Base-by-base conservation (phyloP, 2,888 invertebrate genomes). In the Zygogramma bicolorata region DNA sequence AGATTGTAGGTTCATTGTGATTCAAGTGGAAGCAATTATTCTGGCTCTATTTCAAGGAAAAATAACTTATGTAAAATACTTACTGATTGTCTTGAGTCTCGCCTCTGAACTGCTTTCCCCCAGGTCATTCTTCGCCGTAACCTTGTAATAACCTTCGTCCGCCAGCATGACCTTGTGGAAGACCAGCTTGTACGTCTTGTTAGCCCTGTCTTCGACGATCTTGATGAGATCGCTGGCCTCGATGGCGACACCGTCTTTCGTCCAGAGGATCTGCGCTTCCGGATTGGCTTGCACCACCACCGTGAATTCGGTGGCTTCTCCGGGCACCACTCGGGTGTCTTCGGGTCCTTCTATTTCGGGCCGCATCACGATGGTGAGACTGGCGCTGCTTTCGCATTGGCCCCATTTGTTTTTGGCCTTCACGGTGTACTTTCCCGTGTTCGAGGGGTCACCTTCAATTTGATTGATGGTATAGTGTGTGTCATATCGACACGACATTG, bases 211-310 rank as follows among this genome's bases (percentile, higher is more conserved):
- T 75, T 91, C 91, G 0, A 90, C 87, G 59, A 92, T 89, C n/a
- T 90, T 89, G 75, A 90, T 88, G 70, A 88, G 89, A 1, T 90
- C 89, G 8, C 90, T 89, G 0, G 90, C 89, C 78, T 91, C 88
- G 69, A 94, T 88, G 25, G 90, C 89, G 71, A 90, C 88, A 13
- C 91, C 92, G 77, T 93, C 91, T 84, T 92, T 93, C 73, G 89
- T 89, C 97, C 97, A 98, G 79, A 93, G 91, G 1, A 99, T 92
- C 77, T 93, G 93, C 1, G 98, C 96, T 76, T 93, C 91, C 0
- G 99, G 99, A 86, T 96, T 96, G 25, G 97, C 97, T 80, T 93
- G 92, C 1, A 98, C 92, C 49, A 93, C 90, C 38, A 94, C 95
- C 79, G 80, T 92, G 85, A 98, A 93, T 74, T 92, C 91, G 25